phyloP scores from a whole-genome alignment of 2,888 invertebrate species.

The Plebejus anna region DNA sequence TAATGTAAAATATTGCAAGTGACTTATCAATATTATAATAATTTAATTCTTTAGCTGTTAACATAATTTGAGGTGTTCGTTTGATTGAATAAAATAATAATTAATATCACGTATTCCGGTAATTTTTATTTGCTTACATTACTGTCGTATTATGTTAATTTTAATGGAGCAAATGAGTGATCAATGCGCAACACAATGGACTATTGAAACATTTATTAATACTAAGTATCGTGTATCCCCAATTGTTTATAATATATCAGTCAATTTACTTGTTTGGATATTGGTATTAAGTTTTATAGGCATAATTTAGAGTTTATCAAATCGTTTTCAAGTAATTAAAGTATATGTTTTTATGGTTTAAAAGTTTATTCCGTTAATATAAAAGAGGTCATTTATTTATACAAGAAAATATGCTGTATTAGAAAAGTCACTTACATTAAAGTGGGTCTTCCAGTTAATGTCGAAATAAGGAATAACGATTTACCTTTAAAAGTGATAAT shows the following conservation, averaged over 20 bases:
- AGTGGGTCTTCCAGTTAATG: too few species aligned
- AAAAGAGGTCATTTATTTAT: not conserved
- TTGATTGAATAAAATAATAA: slow-evolving; percentile 20
- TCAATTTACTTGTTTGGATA: not conserved
- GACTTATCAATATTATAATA: too few species aligned
- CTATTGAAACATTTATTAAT: slow-evolving; percentile 21
- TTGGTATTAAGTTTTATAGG: not conserved
- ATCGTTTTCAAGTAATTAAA: not conserved
- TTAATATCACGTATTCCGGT: not conserved
- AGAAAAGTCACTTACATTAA: too few species aligned
- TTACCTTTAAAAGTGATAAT: too few species aligned
- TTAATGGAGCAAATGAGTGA: slow-evolving; percentile 15
- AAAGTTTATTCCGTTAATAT: not conserved
- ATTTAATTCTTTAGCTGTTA: too few species aligned
- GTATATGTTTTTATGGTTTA: not conserved
- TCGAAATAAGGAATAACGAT: too few species aligned
- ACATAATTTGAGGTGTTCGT: not conserved
- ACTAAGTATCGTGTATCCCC: not conserved
- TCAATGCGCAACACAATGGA: slow-evolving; percentile 14
- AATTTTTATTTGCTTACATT: slow-evolving; percentile 18
- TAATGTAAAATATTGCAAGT: not conserved
- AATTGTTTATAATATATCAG: slow-evolving; percentile 9
- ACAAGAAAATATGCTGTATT: not conserved
- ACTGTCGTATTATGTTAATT: slow-evolving; percentile 19
- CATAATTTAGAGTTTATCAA: not conserved